Base-by-base conservation (phyloP, 2,113 vertebrate genomes). In the Glaucidium brasilianum region DNA sequence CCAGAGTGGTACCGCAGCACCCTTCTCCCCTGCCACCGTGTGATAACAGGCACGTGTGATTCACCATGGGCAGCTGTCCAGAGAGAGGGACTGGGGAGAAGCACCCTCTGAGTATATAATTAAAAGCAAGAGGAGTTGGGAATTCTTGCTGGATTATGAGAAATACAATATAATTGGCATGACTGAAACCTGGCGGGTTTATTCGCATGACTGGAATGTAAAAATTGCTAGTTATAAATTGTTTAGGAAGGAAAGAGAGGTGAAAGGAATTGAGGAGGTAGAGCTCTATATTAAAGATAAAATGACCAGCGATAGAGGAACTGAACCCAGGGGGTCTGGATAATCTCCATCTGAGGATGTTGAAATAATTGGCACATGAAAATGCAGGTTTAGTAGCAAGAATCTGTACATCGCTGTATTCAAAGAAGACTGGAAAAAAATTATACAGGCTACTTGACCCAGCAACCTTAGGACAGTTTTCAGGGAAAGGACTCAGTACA, bases 151-250 rank as follows among this genome's bases (percentile, higher is more conserved):
- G 90, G 85, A 92, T 92, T 96, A 82, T 73, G 92, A 94, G 88
- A 94, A 94, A 95, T 88, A 74, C 29, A 71, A 63, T 84, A 87
- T 96, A 96, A 97, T 94, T 92, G 87, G 74, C 92, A 73, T 96
- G 90, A 92, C 94, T 92, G 95, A 90, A 96, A 88, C 74, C 93
- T 95, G 77, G 87, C 6, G 63, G 78, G 90, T 93, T 93, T 90
- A 52, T 94, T 81, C 5, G 3, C 93, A 50, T 96, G 96, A 94
- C 89, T 74, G 55, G 89, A 96, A 97, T 95, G 76, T 80, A 91
- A 94, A 97, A 95, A 83, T 56, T 77, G 62, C 52, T 76, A 12
- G 90, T 68, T 96, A 56, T 81, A 91, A 95, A 85, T 90, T 60
- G 87, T 79, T 69, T 60, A 87, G 93, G 77, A 94, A 78, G 93